These are phyloP conservation scores for Aphidius colemani DNA, from an alignment of 2,888 invertebrate species.

Conservation along the genomic window DNA sequence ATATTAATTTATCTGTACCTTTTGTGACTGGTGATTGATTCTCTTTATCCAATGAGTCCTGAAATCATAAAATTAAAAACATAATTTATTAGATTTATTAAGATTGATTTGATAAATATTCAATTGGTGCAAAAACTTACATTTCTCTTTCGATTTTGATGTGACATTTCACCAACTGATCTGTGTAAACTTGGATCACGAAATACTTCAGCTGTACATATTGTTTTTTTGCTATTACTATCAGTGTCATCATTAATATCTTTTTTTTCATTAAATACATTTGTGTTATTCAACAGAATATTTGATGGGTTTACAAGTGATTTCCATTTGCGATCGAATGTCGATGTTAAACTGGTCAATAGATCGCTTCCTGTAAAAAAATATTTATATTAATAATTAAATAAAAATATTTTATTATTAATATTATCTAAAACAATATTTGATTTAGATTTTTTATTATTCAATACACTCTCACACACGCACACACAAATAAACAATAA, in stretches of 20 bases:
- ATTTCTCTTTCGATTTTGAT: conserved; percentile 43
- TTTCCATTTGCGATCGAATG: conserved; percentile 82
- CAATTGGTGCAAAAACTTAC: conserved; percentile 40
- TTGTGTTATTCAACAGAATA: conserved; percentile 38
- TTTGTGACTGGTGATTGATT: conserved; percentile 48
- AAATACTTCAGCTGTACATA: conserved; percentile 44
- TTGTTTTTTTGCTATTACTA: conserved; percentile 29
- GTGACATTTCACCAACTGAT: conserved; percentile 45
- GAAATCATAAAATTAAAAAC: too few species aligned
- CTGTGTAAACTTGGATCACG: conserved; percentile 55
- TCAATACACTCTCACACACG: conserved; percentile 8
- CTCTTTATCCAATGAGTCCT: conserved; percentile 58
- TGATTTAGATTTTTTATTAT: too few species aligned
- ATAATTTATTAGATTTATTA: too few species aligned
- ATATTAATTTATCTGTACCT: conserved; percentile 2
- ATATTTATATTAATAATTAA: not conserved
- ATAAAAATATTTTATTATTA: too few species aligned
- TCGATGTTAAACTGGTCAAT: conserved; percentile 80
- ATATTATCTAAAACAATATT: too few species aligned
- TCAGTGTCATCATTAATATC: conserved; percentile 28
- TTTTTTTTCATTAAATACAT: conserved; percentile 40
- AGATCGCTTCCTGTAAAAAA: conserved; percentile 77
- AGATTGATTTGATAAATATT: conserved; percentile 4
- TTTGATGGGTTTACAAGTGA: conserved; percentile 69
- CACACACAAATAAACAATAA: not conserved